Evolutionary conservation across 2,888 invertebrate species (phyloP).

Genomic region (Seira ritae): DNA sequence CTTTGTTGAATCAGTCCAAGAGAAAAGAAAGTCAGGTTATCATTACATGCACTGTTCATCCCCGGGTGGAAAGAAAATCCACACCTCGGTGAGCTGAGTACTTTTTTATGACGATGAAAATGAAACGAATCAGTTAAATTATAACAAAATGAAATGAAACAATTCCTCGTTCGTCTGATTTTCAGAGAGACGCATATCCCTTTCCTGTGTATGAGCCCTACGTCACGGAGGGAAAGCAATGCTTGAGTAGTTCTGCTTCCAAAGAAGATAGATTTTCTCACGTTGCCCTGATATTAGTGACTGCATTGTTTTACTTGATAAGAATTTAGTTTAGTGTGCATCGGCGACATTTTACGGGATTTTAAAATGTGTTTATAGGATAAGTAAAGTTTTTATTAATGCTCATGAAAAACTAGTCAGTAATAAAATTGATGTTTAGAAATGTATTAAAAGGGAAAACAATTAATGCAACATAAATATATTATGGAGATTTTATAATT

Average conservation of each 20-base stretch:
- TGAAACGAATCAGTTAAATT: too few relatives aligned
- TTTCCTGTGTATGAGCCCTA: conserved; percentile 38
- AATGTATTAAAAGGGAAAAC: too few relatives aligned
- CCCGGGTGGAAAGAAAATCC: conserved; percentile 48
- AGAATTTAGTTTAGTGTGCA: too few relatives aligned
- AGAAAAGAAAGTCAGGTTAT: conserved; percentile 22
- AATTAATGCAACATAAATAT: too few relatives aligned
- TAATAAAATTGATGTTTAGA: too few relatives aligned
- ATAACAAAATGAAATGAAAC: too few relatives aligned
- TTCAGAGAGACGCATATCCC: conserved; percentile 32
- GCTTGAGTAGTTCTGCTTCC: neutral
- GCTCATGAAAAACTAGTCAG: too few relatives aligned
- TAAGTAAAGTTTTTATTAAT: too few relatives aligned
- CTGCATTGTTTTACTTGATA: neutral
- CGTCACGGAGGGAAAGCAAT: neutral
- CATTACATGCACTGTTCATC: conserved; percentile 52
- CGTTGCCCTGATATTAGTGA: neutral
- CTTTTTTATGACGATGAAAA: too few relatives aligned
- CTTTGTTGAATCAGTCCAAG: conserved; percentile 27
- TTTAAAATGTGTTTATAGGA: too few relatives aligned
- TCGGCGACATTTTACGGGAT: too few relatives aligned
- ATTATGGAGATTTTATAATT: too few relatives aligned
- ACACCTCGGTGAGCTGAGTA: conserved; percentile 17
- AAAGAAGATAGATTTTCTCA: neutral
- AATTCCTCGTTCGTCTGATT: neutral